A percentile compares a stretch with the other conserved stretches of the same genome.
Evolutionary conservation across 2,113 vertebrate genomes (phyloP).

Genomic region (Lutjanus erythropterus): DNA sequence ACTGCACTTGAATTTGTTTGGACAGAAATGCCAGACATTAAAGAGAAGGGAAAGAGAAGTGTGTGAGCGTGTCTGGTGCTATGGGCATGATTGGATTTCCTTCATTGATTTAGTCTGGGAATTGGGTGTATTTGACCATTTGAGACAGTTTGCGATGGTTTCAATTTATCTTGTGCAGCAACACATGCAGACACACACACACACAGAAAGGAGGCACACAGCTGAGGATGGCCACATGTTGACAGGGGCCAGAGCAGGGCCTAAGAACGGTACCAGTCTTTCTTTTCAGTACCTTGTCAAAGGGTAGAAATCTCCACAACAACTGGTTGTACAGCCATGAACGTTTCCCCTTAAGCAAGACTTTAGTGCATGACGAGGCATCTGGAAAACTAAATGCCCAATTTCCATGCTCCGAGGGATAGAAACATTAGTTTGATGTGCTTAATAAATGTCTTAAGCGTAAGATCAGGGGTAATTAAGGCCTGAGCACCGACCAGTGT

Average conservation of each 20-base stretch:
- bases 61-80: conserved; percentile 19
- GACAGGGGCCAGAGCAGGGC: background rate
- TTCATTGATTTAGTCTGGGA: conserved; percentile 28
- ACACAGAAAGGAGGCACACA: background rate
- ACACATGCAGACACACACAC: background rate
- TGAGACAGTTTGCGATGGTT: background rate
- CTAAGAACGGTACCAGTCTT: background rate
- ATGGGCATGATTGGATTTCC: conserved; percentile 40
- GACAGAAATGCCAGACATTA: conserved; percentile 40
- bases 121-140: conserved; percentile 2
- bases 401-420: background rate
- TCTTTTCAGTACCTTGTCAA: background rate
- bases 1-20: conserved; percentile 54
- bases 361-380: background rate
- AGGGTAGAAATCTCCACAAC: background rate
- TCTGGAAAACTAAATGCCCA: background rate
- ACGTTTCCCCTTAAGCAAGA: background rate
- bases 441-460: background rate
- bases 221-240: background rate
- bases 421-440: background rate
- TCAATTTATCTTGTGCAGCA: conserved; percentile 7
- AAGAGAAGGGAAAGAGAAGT: conserved; percentile 35
- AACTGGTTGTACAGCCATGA: background rate
- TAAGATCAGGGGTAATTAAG: too few relatives aligned
- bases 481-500: too few relatives aligned